A percentile compares a stretch with the other conserved stretches of the same genome.
Evolutionary conservation across 2,113 vertebrate genomes (phyloP).

Genomic region (Periophthalmodon schlosseri): DNA sequence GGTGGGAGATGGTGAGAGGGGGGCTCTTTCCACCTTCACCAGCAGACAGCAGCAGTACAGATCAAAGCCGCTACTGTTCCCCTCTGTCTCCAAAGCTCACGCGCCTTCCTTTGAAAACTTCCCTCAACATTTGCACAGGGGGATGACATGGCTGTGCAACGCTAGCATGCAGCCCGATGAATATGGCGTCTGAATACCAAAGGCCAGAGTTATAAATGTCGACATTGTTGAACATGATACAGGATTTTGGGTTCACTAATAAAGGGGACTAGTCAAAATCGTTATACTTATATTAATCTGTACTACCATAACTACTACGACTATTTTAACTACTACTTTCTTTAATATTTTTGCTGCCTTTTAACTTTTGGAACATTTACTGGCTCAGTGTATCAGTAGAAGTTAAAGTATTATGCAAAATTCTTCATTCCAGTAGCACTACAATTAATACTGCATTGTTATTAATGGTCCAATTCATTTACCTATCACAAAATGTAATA

Average conservation of each 20-base stretch:
- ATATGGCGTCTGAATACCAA: constrained; percentile 49
- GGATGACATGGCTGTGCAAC: constrained; percentile 34
- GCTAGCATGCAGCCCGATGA: constrained; percentile 22
- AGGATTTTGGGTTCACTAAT: constrained; percentile 34
- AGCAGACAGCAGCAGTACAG: constrained; percentile 56
- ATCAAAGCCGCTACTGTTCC: constrained; percentile 72
- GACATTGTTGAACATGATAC: constrained; percentile 31
- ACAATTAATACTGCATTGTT: too few relatives aligned
- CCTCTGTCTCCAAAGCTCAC: constrained; percentile 49
- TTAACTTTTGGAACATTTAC: too few relatives aligned
- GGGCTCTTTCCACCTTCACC: constrained; percentile 55
- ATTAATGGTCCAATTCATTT: too few relatives aligned
- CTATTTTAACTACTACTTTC: not conserved
- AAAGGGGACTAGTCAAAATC: not conserved
- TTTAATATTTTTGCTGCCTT: not conserved
- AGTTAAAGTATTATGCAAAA: too few relatives aligned
- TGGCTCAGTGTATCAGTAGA: too few relatives aligned
- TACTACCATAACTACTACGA: not conserved
- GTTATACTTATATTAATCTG: too few relatives aligned
- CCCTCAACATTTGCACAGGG: constrained; percentile 63
- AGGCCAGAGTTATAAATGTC: constrained; percentile 40
- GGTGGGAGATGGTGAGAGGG: constrained; percentile 42
- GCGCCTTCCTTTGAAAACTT: constrained; percentile 72
- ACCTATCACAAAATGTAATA: too few relatives aligned
- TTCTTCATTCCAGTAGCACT: too few relatives aligned